These are phyloP conservation scores for Poecilia wingei DNA, from an alignment of 2,797 vertebrate species.

Conservation along the genomic window DNA sequence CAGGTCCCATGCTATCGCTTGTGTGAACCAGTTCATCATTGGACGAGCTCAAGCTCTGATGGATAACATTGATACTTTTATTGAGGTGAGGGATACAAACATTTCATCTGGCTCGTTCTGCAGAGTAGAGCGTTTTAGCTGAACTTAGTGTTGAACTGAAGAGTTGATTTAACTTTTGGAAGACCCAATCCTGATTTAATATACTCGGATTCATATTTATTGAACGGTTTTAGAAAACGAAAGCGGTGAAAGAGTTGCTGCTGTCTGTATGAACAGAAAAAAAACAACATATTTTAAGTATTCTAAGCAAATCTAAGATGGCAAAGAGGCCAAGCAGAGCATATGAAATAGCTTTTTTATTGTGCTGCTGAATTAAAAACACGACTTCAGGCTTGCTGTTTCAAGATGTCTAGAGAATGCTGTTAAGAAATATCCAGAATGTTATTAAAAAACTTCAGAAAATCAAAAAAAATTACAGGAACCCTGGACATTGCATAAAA, in stretches of 20 bases:
- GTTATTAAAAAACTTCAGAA: neutral
- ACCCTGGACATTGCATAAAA: neutral
- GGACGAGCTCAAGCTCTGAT: slow-evolving; percentile 93
- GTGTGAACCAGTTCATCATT: slow-evolving; percentile 97
- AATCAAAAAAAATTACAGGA: neutral
- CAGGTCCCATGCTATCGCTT: slow-evolving; percentile 94
- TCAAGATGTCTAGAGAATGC: neutral
- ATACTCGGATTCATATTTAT: neutral
- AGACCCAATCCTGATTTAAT: neutral
- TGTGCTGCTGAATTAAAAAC: neutral
- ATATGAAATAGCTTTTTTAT: neutral
- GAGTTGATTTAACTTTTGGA: neutral
- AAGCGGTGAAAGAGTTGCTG: neutral
- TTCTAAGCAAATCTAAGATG: neutral
- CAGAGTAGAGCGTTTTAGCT: neutral
- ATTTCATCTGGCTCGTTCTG: neutral
- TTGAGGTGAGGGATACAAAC: slow-evolving; percentile 82
- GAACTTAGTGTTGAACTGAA: neutral
- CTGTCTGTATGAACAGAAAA: neutral
- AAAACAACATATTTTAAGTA: neutral
- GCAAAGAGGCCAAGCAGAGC: neutral
- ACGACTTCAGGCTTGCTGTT: neutral
- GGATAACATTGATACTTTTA: slow-evolving; percentile 97
- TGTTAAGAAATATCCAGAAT: neutral
- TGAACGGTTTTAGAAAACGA: neutral